A percentile compares a stretch with the other conserved stretches of the same genome.
phyloP scores from a whole-genome alignment of 2,113 vertebrate genomes.

The Pycnonotus jocosus region DNA sequence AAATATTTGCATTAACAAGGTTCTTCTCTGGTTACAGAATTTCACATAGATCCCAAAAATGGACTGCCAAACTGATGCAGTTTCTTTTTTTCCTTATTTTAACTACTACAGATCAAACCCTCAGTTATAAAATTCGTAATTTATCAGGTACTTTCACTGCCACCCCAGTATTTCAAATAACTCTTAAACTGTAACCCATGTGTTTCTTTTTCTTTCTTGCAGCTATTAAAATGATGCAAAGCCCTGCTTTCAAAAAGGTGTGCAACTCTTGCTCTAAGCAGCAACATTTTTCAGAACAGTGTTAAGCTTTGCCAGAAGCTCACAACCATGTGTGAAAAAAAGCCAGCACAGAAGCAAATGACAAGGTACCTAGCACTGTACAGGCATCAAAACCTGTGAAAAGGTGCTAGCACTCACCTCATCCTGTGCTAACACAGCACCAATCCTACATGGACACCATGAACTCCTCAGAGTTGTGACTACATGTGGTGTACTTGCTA shows the following conservation, averaged over 20 bases:
- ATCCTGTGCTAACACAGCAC: not conserved
- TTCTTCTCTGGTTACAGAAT: not conserved
- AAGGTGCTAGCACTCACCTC: not conserved
- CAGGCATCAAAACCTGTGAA: not conserved
- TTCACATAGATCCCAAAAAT: not conserved
- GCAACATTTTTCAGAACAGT: not conserved
- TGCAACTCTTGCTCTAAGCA: not conserved
- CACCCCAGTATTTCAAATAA: not conserved
- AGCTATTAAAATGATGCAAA: not conserved
- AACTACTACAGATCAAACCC: not conserved
- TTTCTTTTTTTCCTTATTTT: not conserved
- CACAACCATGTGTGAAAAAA: not conserved
- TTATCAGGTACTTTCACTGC: not conserved
- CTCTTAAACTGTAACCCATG: not conserved
- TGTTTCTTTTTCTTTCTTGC: not conserved
- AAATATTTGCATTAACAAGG: not conserved
- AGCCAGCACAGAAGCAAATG: not conserved
- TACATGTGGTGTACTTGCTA: accelerated
- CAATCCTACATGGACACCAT: accelerated
- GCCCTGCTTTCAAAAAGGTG: not conserved
- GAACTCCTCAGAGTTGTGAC: not conserved
- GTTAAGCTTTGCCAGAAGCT: not conserved
- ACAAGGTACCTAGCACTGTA: not conserved
- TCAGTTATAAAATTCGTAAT: not conserved
- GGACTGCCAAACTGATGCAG: not conserved